These are phyloP conservation scores for Harlomillsia oculata DNA, from an alignment of 1,140 invertebrate genomes.

Conservation along the genomic window DNA sequence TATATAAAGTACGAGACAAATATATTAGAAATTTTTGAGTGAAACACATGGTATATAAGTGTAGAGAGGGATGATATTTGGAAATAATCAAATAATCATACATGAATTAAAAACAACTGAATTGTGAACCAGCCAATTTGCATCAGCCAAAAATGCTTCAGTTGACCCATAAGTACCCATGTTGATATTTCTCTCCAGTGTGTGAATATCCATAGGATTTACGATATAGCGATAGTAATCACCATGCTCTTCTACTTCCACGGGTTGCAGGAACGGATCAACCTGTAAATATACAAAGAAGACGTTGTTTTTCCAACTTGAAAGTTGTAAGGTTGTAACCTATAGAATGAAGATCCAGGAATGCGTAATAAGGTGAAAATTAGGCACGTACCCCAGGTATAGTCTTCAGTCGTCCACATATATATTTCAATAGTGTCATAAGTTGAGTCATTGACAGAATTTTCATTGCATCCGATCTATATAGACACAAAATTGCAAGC, in stretches of 20 bases:
- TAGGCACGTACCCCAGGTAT: constrained; percentile 55
- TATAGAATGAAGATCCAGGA: too few species aligned
- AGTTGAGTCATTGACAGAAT: constrained; percentile 61
- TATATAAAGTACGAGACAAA: constrained; percentile 44
- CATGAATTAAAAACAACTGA: constrained; percentile 79
- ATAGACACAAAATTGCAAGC: too few species aligned
- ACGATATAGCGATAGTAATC: constrained; percentile 33
- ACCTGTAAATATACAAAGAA: constrained; percentile 19
- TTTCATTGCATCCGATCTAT: constrained; percentile 59
- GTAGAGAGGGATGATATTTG: too few species aligned
- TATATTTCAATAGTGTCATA: constrained; percentile 61
- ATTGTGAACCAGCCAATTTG: constrained; percentile 87
- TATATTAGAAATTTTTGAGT: too few species aligned
- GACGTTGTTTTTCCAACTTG: too few species aligned
- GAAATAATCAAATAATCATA: constrained; percentile 42
- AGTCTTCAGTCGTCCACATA: constrained; percentile 60
- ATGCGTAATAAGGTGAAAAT: constrained; percentile 2
- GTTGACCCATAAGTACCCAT: constrained; percentile 74
- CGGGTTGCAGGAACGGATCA: constrained; percentile 32
- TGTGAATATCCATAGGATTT: constrained; percentile 59
- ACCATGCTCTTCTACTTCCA: constrained; percentile 23
- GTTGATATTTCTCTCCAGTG: constrained; percentile 65
- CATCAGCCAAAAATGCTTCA: constrained; percentile 76
- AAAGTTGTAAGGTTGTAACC: too few species aligned
- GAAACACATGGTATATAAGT: too few species aligned